phyloP scores from a whole-genome alignment of 1,140 invertebrate genomes.

The Neuroterus valhalla region DNA sequence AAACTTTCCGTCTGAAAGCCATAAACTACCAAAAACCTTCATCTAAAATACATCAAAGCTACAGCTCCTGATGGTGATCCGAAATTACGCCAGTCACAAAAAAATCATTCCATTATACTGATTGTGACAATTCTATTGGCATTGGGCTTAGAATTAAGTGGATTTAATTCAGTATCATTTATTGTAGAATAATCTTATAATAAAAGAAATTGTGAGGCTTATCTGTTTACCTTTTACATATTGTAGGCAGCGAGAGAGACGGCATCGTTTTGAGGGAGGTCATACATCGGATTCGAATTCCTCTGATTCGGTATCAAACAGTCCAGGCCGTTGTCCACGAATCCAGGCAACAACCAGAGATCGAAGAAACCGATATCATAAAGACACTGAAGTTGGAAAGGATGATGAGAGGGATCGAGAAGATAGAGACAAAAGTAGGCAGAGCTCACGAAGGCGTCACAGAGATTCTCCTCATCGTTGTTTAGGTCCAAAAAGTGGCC shows the following conservation, averaged over 20 bases:
- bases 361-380: conserved; percentile 61
- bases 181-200: neutral
- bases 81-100: no score
- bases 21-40: no score
- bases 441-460: conserved; percentile 64
- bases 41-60: no score
- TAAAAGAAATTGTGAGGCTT: neutral
- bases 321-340: conserved; percentile 62
- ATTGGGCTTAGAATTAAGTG: neutral
- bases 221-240: neutral
- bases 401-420: conserved; percentile 49
- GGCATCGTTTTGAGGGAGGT: conserved; percentile 70
- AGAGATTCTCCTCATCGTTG: conserved; percentile 61
- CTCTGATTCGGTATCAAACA: conserved; percentile 66
- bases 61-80: no score
- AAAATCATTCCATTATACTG: no score
- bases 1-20: no score
- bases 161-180: neutral
- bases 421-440: conserved; percentile 59
- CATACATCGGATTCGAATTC: conserved; percentile 71
- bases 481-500: conserved; percentile 57
- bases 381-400: conserved; percentile 63
- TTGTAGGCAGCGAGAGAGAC: conserved; percentile 70
- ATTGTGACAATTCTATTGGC: no score
- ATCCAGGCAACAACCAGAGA: conserved; percentile 58